Base-by-base conservation (phyloP, 2,888 invertebrate genomes). In the Aelia acuminata region DNA sequence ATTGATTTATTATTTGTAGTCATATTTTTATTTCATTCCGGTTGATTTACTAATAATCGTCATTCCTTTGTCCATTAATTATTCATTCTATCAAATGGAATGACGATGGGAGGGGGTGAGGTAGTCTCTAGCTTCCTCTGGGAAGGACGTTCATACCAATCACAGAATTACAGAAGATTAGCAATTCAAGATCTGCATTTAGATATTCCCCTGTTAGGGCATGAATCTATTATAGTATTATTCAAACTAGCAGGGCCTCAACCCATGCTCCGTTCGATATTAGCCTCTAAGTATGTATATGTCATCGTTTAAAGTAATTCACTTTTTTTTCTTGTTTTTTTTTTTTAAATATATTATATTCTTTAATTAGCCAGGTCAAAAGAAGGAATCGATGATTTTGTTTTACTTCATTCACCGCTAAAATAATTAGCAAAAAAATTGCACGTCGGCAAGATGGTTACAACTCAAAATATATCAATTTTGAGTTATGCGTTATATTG, bases 101-200 rank as follows among this genome's bases (percentile, higher is more conserved):
- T 35, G 39, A 80, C 7, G 35, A 43, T 5, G 43, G n/a, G 43
- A 2, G 80, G 47, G 26, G 5, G 3, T 7, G 22, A 39, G 75
- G 11, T 2, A 10, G 10, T 4, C 43, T 43, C 7, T 43, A 43
- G 43, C 43, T n/a, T 80, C 22, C 43, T 0, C 2, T 80, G 43
- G 43, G 43, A 20, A 22, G 80, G 35, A 47, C 80, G 43, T 80
- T 47, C 43, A 43, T 43, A 80, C 43, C 80, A 80, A 80, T 80
- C 80, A 80, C 80, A 43, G 80, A 39, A 75, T 39, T 75, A 39
- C 4, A 75, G 39, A 80, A 47, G 80, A 80, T 80, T 80, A 80
- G 80, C 80, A 80, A 80, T 80, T 80, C 80, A 80, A 80, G 80
- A 80, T 80, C 80, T 80, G 80, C 80, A 80, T 80, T 80, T 80